These are phyloP conservation scores for Stegophylla sp. DNA, from an alignment of 2,888 invertebrate species.

Conservation along the genomic window DNA sequence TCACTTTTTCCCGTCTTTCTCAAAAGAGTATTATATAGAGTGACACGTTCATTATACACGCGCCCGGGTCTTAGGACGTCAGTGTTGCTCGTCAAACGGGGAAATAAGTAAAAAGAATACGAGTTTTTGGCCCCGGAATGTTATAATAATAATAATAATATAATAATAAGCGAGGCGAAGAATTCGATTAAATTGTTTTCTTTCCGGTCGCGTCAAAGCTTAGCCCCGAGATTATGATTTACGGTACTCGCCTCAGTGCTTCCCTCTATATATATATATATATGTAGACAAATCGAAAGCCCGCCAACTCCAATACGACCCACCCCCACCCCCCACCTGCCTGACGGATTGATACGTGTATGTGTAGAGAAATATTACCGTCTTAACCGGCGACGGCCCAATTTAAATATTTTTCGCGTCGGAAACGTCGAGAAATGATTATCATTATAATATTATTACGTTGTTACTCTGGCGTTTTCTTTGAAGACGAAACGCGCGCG, in stretches of 20 bases:
- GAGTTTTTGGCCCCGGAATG: constrained; percentile 27
- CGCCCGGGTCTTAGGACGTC: constrained; percentile 53
- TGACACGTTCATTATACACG: constrained; percentile 54
- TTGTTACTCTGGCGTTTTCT: neutral
- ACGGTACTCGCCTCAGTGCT: neutral
- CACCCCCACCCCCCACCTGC: too few species aligned
- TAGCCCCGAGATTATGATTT: constrained; percentile 55
- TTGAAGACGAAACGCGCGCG: constrained; percentile 1
- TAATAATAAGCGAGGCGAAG: constrained; percentile 54
- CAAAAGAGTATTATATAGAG: constrained; percentile 7
- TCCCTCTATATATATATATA: too few species aligned
- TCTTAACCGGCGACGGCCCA: neutral
- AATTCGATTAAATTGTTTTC: constrained; percentile 59
- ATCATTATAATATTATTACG: neutral
- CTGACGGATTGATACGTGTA: constrained; percentile 17
- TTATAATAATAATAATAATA: too few species aligned
- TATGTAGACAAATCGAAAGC: constrained; percentile 10
- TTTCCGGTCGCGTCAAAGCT: constrained; percentile 46
- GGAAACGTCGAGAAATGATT: neutral
- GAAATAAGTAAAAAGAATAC: constrained; percentile 4
- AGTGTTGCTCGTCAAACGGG: constrained; percentile 48
- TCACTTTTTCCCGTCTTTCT: neutral
- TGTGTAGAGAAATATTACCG: neutral
- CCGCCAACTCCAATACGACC: neutral
- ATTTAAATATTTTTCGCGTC: constrained; percentile 23